phyloP scores from a whole-genome alignment of 2,888 invertebrate genomes.

The Brachyptera putata region DNA sequence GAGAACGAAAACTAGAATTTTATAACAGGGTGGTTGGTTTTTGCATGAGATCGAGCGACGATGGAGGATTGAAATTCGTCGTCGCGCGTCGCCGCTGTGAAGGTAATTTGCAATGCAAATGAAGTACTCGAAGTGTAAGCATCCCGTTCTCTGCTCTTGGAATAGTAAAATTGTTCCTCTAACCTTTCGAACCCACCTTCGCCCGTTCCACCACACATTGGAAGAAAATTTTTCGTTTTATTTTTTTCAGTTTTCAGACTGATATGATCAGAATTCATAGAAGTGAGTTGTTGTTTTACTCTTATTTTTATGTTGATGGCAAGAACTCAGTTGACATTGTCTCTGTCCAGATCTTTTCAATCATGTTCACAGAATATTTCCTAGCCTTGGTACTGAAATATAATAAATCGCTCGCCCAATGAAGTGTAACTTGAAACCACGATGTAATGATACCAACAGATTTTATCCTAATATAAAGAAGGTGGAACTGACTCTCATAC shows the following conservation, averaged over 20 bases:
- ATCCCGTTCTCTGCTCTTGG: constrained; percentile 16
- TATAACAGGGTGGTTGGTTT: constrained; percentile 19
- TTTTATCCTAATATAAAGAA: too few species aligned
- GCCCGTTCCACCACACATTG: neutral
- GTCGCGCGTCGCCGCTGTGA: constrained; percentile 17
- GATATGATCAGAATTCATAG: constrained; percentile 20
- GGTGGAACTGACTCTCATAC: too few species aligned
- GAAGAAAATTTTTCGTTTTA: constrained; percentile 8
- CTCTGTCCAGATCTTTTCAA: too few species aligned
- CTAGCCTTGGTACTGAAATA: too few species aligned
- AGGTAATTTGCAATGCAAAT: constrained; percentile 29
- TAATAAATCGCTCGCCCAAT: too few species aligned
- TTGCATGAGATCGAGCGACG: constrained; percentile 17
- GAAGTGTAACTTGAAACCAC: too few species aligned
- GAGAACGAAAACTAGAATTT: constrained; percentile 25
- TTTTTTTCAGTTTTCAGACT: constrained; percentile 13
- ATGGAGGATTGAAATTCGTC: constrained; percentile 28
- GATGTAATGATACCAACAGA: too few species aligned
- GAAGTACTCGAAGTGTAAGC: constrained; percentile 24
- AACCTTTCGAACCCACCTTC: constrained; percentile 13
- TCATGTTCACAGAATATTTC: too few species aligned
- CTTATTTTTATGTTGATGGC: too few species aligned
- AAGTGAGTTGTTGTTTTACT: too few species aligned
- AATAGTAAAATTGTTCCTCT: constrained; percentile 20
- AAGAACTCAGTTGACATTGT: too few species aligned